These are phyloP conservation scores for Oligia strigilis DNA, from an alignment of 2,888 invertebrate species.

Conservation along the genomic window DNA sequence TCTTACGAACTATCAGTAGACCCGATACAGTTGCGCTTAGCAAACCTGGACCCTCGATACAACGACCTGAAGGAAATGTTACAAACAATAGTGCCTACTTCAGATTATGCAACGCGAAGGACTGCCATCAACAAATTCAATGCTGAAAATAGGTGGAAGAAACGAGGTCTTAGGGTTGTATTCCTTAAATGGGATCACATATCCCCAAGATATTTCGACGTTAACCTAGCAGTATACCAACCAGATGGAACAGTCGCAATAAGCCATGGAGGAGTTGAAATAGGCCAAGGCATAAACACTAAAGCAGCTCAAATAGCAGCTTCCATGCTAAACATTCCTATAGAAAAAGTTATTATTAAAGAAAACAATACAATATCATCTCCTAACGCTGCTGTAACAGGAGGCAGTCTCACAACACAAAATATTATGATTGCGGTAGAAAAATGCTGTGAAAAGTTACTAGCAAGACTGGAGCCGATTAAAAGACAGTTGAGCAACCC, in stretches of 20 bases:
- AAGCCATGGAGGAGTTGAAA: constrained; percentile 92
- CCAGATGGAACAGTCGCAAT: constrained; percentile 92
- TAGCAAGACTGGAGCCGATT: constrained; percentile 83
- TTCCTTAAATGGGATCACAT: constrained; percentile 89
- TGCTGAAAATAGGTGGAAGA: constrained; percentile 93
- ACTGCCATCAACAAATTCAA: constrained; percentile 89
- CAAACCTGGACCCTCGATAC: constrained; percentile 83
- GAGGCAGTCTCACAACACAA: constrained; percentile 93
- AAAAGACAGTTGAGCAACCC: constrained; percentile 77
- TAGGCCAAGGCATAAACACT: constrained; percentile 94
- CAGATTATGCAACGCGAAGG: constrained; percentile 82
- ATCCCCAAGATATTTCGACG: constrained; percentile 64
- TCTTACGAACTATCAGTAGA: constrained; percentile 88
- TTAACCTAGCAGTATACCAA: constrained; percentile 48
- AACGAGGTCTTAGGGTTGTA: constrained; percentile 91
- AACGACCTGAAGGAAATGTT: constrained; percentile 84
- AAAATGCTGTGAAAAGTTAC: constrained; percentile 84
- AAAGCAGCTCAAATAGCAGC: constrained; percentile 92
- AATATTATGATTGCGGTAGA: constrained; percentile 88
- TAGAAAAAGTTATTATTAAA: constrained; percentile 92
- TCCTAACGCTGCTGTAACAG: constrained; percentile 92
- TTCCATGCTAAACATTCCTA: constrained; percentile 91
- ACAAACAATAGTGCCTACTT: constrained; percentile 86
- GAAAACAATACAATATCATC: constrained; percentile 90
- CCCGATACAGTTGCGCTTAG: constrained; percentile 88